Percentiles rank a stretch among this genome's conserved stretches.
Evolutionary conservation across 2,113 vertebrate genomes (phyloP).

Genomic region (Callocephalon fimbriatum): DNA sequence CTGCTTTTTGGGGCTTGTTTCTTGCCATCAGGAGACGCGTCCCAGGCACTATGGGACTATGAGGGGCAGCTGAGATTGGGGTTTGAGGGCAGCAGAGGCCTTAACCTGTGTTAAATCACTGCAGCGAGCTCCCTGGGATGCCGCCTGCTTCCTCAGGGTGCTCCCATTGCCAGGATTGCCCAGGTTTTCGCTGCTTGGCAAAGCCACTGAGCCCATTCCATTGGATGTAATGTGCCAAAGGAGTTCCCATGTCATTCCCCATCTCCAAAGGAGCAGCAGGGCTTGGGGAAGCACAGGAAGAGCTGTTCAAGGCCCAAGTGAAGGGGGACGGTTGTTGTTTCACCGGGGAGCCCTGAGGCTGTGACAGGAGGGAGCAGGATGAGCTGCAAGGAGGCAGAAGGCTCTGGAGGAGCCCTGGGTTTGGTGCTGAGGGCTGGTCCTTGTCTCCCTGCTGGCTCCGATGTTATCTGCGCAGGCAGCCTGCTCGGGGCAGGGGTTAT

Average conservation of each 20-base stretch:
- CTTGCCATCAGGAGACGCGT: background rate
- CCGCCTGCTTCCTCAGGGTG: background rate
- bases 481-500: background rate
- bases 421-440: background rate
- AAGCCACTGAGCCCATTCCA: background rate
- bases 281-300: background rate
- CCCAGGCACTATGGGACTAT: accelerated
- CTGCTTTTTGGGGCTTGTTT: background rate
- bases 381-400: background rate
- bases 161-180: background rate
- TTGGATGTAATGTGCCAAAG: accelerated
- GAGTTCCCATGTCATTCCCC: accelerated
- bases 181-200: background rate
- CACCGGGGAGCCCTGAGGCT: background rate
- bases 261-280: background rate
- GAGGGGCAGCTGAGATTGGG: background rate
- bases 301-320: accelerated
- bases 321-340: accelerated
- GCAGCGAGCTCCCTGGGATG: background rate
- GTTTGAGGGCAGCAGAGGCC: background rate
- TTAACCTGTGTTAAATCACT: too few species aligned
- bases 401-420: background rate
- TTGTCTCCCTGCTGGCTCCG: background rate
- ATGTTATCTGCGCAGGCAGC: background rate
- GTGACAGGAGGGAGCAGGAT: accelerated